A percentile compares a stretch with the other conserved stretches of the same genome.
Evolutionary conservation across 2,113 vertebrate genomes (phyloP).

Genomic region (Eolophus roseicapilla): DNA sequence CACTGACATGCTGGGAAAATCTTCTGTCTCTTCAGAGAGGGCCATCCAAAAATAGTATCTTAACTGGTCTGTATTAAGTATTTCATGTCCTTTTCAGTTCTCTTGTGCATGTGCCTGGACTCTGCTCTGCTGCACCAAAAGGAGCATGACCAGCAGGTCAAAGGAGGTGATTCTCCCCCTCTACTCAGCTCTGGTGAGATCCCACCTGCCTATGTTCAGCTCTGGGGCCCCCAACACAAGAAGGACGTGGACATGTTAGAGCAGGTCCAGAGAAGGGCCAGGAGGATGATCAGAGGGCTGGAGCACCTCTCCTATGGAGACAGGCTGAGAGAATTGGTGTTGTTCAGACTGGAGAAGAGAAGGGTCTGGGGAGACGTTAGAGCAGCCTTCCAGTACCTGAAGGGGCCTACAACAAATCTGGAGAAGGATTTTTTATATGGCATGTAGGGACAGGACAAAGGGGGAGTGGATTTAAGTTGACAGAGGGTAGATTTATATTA

Average conservation of each 20-base stretch:
- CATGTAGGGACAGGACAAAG: neutral
- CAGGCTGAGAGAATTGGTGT: neutral
- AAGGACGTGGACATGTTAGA: neutral
- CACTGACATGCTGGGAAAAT: conserved; percentile 19
- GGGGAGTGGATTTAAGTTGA: neutral
- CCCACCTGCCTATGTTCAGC: neutral
- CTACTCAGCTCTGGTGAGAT: neutral
- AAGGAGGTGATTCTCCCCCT: neutral
- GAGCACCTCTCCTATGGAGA: neutral
- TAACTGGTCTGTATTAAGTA: neutral
- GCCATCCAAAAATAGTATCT: neutral
- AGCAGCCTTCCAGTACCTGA: neutral
- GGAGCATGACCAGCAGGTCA: too few relatives aligned
- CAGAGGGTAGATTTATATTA: neutral
- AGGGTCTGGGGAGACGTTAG: neutral
- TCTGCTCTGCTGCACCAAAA: neutral
- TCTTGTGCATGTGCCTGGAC: neutral
- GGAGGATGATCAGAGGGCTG: neutral
- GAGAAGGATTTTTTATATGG: neutral
- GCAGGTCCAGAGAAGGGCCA: neutral
- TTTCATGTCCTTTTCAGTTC: neutral
- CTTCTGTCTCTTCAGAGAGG: neutral
- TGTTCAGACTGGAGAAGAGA: neutral
- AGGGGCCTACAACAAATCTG: neutral
- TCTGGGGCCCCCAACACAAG: neutral